Evolutionary conservation across 2,113 vertebrate genomes (phyloP), one percentile per base, ranked within the genome.

Genomic region (Spea bombifrons): DNA sequence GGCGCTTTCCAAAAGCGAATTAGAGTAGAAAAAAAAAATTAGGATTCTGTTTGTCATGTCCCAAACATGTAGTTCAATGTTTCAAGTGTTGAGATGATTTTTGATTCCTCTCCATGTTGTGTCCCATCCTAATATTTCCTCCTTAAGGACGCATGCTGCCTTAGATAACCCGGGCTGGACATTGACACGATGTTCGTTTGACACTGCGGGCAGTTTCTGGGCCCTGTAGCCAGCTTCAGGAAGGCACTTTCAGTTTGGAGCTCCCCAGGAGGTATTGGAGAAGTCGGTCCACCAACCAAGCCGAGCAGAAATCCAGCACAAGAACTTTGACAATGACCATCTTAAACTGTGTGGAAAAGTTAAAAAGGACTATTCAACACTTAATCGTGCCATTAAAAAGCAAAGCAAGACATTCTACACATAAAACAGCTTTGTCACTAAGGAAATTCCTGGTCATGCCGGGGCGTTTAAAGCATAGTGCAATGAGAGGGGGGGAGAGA

Each of bases 241-340:
- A 96, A 95, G 94, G 95, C 94, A 96, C 91, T 92, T 93, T 91
- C 68, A 97, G 92, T 83, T 91, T 94, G 75, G 94, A 94, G 84
- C 92, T 94, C 59, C 96, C 96, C 83, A 99, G 87, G 72, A 98
- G 88, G 65, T 94, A 95, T 88, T 98, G 95, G 64, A 99, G 92
- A 64, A 95, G 44, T 5, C 96, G 91, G 84, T 99, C 97, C 45
- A 93, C 93, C 30, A 92, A 66, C 64, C 96, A 86, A 12, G 97
- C 96, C 12, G 90, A 84, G 61, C 92, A 91, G 91, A 98, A 98
- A 84, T 99, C 97, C 59, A 94, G 86, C 75, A 94, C 88, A 64
- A 99, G 88, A 69, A 98, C 95, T 78, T 94, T 88, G 5, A 93
- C 92, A 63, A 99, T 98, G 76, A 97, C 89, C 63, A 96, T 74